Evolutionary conservation across 2,888 invertebrate genomes (phyloP), one percentile per base, ranked within the genome.

Genomic region (Andricus curvator): DNA sequence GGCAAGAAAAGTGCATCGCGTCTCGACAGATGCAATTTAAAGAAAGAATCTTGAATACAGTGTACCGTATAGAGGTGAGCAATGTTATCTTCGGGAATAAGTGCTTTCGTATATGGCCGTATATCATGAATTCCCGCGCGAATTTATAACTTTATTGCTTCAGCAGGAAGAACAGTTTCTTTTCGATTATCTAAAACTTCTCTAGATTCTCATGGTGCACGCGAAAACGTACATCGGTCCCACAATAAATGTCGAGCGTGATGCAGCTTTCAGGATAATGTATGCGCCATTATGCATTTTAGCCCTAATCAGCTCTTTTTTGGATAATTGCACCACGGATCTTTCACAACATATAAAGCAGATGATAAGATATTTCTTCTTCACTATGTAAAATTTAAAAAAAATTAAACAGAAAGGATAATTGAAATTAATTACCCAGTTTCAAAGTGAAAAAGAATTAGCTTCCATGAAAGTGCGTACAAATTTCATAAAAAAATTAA

Each of bases 141-240:
- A 66, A 66, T 66, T 33, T 66, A 66, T 66, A 33, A 66, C 66
- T 37, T 66, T 20, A 66, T 37, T 66, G 37, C 66, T 33, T 60
- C 20, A 20, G 37, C 20, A 37, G 66, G 33, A 33, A 66, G 37
- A 66, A 66, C 66, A 37, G 66, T 66, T 66, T 9, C 20, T 66
- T 37, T 66, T 20, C 37, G 20, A 37, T 33, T 37, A 66, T 60
- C 8, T 0, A 37, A 66, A 37, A 66, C 29, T 37, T 66, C 33
- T 66, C 9, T 33, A 37, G 33, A 66, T 66, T 66, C 33, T 37
- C 33, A 33, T 33, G 37, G 66, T 37, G 37, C 20, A 66, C 20
- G 66, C 65, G 65, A 65, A 65, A 65, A 65, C 6, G 8, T 11
- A 65, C 33, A 33, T 65, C 33, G 65, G 64, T 33, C 33, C 65